phyloP scores from a whole-genome alignment of 2,888 invertebrate species.

The Drosophila melanosoma region DNA sequence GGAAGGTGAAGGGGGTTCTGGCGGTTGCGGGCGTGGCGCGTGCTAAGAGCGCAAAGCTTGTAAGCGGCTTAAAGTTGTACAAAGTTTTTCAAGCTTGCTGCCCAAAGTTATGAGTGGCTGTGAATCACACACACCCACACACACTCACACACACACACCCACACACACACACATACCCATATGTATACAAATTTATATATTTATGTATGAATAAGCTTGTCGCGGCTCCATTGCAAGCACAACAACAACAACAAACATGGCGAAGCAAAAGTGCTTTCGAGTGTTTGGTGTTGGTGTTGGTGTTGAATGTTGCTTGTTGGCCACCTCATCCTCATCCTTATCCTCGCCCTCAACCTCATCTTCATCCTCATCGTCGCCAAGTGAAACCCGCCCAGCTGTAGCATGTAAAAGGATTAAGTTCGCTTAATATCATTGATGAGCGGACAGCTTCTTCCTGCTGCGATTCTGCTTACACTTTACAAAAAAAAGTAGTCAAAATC shows the following conservation, averaged over 20 bases:
- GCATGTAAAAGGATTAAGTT: slow-evolving; percentile 77
- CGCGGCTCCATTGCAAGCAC: slow-evolving; percentile 51
- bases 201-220: slow-evolving; percentile 54
- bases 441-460: slow-evolving; percentile 17
- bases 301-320: slow-evolving; percentile 10
- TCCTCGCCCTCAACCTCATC: background rate
- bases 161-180: slow-evolving; percentile 1
- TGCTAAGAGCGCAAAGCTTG: slow-evolving; percentile 79
- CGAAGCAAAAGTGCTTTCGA: slow-evolving; percentile 19
- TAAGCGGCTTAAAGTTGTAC: slow-evolving; percentile 81
- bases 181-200: slow-evolving; percentile 34
- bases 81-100: slow-evolving; percentile 74
- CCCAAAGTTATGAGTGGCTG: slow-evolving; percentile 77
- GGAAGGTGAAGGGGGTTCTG: background rate
- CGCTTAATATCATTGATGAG: slow-evolving; percentile 81
- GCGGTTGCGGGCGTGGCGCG: slow-evolving; percentile 42
- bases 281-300: slow-evolving; percentile 11
- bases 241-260: slow-evolving; percentile 28
- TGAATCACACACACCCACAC: slow-evolving; percentile 45
- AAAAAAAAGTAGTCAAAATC: background rate
- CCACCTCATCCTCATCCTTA: background rate
- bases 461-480: background rate
- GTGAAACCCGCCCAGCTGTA: slow-evolving; percentile 58
- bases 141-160: slow-evolving; percentile 25
- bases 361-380: slow-evolving; percentile 17